Conservation (phyloP, 2,888 invertebrate species). For the Argyra leucocephala region DNA sequence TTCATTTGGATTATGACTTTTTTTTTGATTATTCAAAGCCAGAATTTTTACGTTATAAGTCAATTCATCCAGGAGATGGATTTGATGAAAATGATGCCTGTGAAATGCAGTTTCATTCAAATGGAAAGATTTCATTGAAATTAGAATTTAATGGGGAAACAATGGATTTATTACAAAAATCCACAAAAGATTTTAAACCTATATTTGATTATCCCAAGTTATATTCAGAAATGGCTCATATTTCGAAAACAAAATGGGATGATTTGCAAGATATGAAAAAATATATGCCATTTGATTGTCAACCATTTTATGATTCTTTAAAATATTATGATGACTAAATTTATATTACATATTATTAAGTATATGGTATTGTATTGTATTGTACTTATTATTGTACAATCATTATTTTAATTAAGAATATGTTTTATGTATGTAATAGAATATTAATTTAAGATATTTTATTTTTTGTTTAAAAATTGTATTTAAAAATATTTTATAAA, state of each 20-base stretch:
- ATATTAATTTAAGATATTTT: too few relatives aligned
- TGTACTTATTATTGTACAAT: too few relatives aligned
- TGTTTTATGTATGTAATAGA: too few relatives aligned
- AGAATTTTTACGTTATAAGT: not conserved
- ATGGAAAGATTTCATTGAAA: slow-evolving; percentile 2
- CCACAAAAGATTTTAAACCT: not conserved
- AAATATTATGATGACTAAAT: slow-evolving; percentile 10
- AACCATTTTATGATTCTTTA: slow-evolving; percentile 9
- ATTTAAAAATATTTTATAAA: too few relatives aligned
- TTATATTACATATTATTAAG: not conserved
- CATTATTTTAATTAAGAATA: too few relatives aligned
- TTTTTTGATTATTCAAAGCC: not conserved
- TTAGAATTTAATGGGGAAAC: not conserved
- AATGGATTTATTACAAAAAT: not conserved
- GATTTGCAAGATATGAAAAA: slow-evolving; percentile 10
- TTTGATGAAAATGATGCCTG: slow-evolving; percentile 9
- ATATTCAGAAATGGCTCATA: not conserved
- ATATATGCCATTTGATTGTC: slow-evolving; percentile 10
- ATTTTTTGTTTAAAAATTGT: too few relatives aligned
- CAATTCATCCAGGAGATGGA: not conserved
- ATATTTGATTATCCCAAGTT: not conserved
- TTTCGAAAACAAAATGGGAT: slow-evolving; percentile 8
- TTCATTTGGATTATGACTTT: slow-evolving; percentile 6
- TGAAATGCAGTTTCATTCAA: slow-evolving; percentile 1
- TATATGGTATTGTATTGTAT: too few relatives aligned